A percentile compares a stretch with the other conserved stretches of the same genome.
Evolutionary conservation across 2,888 invertebrate genomes (phyloP).

Genomic region (Apoderus coryli): DNA sequence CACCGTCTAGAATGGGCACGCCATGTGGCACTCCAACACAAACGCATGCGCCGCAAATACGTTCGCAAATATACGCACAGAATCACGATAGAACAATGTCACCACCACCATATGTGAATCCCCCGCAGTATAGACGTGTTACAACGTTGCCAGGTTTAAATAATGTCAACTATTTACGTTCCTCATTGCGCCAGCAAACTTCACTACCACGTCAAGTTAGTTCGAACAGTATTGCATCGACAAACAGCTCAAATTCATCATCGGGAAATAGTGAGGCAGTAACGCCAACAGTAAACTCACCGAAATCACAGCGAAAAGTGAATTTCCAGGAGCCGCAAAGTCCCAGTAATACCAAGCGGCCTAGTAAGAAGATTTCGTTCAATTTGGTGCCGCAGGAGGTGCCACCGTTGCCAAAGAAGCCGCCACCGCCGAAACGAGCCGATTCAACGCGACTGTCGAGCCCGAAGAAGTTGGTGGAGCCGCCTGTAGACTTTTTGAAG

Average conservation of each 20-base stretch:
- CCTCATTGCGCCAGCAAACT: conserved; percentile 28
- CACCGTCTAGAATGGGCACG: conserved; percentile 31
- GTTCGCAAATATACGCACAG: conserved; percentile 22
- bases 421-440: conserved; percentile 60
- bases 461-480: conserved; percentile 62
- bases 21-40: conserved; percentile 30
- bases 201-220: conserved; percentile 42
- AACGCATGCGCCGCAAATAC: conserved; percentile 26
- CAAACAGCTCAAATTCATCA: conserved; percentile 35
- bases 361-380: conserved; percentile 48
- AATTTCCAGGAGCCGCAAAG: conserved; percentile 46
- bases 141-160: conserved; percentile 27
- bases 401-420: conserved; percentile 50
- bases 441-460: conserved; percentile 61
- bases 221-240: conserved; percentile 39
- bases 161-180: conserved; percentile 26
- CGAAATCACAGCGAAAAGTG: conserved; percentile 41
- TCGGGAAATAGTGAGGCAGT: conserved; percentile 32
- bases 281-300: conserved; percentile 40
- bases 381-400: conserved; percentile 40
- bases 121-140: conserved; percentile 27
- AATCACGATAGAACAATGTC: conserved; percentile 25
- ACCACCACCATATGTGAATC: conserved; percentile 32
- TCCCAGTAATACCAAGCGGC: conserved; percentile 40
- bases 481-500: conserved; percentile 70